These are phyloP conservation scores for Adelognathus sp. DNA, from an alignment of 2,888 invertebrate species.

Conservation along the genomic window DNA sequence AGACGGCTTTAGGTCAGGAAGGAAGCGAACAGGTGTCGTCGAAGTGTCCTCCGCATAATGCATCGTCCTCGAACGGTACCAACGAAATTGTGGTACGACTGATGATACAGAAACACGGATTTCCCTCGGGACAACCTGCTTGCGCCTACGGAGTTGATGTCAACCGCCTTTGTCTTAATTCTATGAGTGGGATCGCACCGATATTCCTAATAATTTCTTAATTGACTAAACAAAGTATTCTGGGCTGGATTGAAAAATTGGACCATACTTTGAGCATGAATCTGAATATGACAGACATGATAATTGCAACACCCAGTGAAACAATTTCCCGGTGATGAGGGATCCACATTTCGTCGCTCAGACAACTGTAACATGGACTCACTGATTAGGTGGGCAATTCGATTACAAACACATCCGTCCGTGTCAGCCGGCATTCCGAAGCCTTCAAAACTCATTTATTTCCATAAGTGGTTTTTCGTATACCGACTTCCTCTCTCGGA, in stretches of 20 bases:
- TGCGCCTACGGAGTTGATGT: too few relatives aligned
- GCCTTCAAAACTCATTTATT: constrained; percentile 41
- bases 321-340: too few relatives aligned
- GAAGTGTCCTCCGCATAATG: background rate
- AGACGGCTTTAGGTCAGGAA: background rate
- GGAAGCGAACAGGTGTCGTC: background rate
- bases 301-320: too few relatives aligned
- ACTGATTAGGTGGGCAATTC: background rate
- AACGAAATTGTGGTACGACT: background rate
- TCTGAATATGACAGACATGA: too few relatives aligned
- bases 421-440: background rate
- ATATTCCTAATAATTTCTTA: too few relatives aligned
- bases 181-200: too few relatives aligned
- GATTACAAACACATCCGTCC: constrained; percentile 10
- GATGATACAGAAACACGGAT: background rate
- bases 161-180: too few relatives aligned
- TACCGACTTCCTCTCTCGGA: background rate
- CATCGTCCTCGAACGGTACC: background rate
- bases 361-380: background rate
- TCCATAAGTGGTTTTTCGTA: constrained; percentile 15
- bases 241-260: too few relatives aligned
- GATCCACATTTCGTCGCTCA: too few relatives aligned
- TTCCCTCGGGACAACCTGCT: too few relatives aligned
- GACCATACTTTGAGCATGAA: too few relatives aligned
- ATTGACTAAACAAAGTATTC: too few relatives aligned